Evolutionary conservation across 2,888 invertebrate species (phyloP).

Genomic region (Mimas tiliae): DNA sequence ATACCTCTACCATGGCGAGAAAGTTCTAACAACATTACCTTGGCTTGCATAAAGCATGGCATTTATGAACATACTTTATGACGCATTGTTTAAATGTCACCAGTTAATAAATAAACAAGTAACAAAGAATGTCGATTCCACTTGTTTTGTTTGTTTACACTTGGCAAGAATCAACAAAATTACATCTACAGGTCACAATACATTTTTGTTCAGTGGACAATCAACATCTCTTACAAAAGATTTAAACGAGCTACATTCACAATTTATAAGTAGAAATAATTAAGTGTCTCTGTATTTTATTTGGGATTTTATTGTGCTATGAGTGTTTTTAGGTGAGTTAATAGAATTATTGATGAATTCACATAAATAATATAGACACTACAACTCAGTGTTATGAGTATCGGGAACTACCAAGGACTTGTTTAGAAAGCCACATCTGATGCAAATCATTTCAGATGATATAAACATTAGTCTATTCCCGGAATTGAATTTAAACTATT

Average conservation of each 20-base stretch:
- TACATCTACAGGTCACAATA: conserved; percentile 3
- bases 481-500: too few relatives aligned
- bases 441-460: too few relatives aligned
- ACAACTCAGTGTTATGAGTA: too few relatives aligned
- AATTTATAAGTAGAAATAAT: background rate
- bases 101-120: conserved; percentile 33
- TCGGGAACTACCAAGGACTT: too few relatives aligned
- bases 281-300: background rate
- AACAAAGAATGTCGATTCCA: conserved; percentile 31
- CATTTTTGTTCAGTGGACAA: background rate
- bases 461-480: too few relatives aligned
- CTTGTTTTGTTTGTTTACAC: conserved; percentile 35
- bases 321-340: background rate
- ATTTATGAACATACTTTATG: background rate
- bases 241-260: conserved; percentile 14
- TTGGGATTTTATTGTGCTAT: background rate
- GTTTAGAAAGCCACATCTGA: too few relatives aligned
- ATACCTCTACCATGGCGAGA: too few relatives aligned
- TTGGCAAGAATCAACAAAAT: background rate
- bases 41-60: too few relatives aligned
- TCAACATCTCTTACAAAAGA: conserved; percentile 18
- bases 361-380: too few relatives aligned
- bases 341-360: background rate
- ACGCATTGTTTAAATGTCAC: conserved; percentile 19
- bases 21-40: too few relatives aligned